Base-by-base conservation (phyloP, 2,797 vertebrate genomes). In the Sebastes itinus region DNA sequence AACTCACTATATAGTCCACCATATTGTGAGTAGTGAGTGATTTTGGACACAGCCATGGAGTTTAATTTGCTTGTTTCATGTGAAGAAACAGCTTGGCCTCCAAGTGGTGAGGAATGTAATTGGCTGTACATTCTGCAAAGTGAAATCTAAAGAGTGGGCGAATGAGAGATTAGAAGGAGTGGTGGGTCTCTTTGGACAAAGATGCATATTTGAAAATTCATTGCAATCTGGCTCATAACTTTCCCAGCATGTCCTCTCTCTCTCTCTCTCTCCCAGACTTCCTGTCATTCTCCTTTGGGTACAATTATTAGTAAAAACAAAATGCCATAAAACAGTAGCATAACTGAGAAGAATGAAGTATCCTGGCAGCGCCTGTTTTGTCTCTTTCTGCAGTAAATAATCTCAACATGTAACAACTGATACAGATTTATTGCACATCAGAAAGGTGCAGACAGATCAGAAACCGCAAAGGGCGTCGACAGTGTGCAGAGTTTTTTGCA, bases 191-290 rank as follows among this genome's bases (percentile, higher is more conserved):
- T 61, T 68, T 85, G 78, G 81, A 84, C 54, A 62, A 62, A 84
- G 72, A 80, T 46, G 79, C 81, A 70, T 83, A 52, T 80, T 87
- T 89, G 52, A 74, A 76, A 89, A 81, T 78, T 66, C 38, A 64
- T 38, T 72, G 14, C 66, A 78, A 30, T 81, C 71, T 74, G 78
- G 68, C 77, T 82, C 33, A 64, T 80, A 80, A 83, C 69, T 49
- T 75, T 75, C 83, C 59, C 67, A 78, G 62, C 55, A 69, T 69
- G 59, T 72, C 60, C 55, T 33, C 22, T 72, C 69, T 63, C 55
- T 25, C 22, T 72, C 74, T 63, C n/a, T 71, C 73, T 63, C 73
- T 69, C 30, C 16, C 60, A 81, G 65, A 82, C 75, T 83, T 78
- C 69, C 82, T 64, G 70, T 75, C 75, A 30, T 69, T 75, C 68